phyloP scores from a whole-genome alignment of 2,113 vertebrate genomes.

The Ctenomys sociabilis region DNA sequence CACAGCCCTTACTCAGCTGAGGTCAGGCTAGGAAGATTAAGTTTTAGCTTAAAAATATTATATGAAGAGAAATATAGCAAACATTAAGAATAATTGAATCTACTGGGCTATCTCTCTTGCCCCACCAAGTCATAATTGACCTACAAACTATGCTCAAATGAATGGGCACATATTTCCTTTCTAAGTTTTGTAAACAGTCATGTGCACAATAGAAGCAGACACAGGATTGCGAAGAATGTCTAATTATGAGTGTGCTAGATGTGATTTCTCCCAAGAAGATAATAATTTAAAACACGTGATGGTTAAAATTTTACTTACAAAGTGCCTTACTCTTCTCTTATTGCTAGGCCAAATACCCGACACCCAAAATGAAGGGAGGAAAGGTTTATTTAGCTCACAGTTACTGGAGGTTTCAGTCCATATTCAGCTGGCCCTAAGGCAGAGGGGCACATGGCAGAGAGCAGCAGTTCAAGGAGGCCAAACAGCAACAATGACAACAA shows the following conservation, averaged over 20 bases:
- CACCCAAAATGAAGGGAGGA: no score
- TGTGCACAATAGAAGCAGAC: not conserved
- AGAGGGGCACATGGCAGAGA: no score
- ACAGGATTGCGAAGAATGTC: not conserved
- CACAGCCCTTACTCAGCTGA: not conserved
- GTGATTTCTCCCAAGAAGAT: not conserved
- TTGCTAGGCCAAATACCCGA: no score
- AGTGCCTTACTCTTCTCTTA: no score
- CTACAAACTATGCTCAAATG: not conserved
- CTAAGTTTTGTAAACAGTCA: not conserved
- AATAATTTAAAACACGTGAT: slow-evolving; percentile 7
- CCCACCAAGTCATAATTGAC: not conserved
- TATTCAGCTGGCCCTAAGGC: no score
- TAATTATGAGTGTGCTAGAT: not conserved
- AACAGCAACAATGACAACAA: no score
- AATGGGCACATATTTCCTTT: not conserved
- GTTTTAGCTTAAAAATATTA: slow-evolving; percentile 4
- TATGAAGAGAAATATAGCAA: not conserved
- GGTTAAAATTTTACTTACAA: slow-evolving; percentile 37
- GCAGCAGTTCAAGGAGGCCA: no score
- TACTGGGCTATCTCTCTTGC: no score
- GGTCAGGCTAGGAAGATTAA: not conserved
- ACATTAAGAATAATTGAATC: not conserved
- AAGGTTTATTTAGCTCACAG: no score
- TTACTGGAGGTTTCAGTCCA: no score